phyloP scores from a whole-genome alignment of 2,888 invertebrate genomes.

The Synanthedon vespiformis region DNA sequence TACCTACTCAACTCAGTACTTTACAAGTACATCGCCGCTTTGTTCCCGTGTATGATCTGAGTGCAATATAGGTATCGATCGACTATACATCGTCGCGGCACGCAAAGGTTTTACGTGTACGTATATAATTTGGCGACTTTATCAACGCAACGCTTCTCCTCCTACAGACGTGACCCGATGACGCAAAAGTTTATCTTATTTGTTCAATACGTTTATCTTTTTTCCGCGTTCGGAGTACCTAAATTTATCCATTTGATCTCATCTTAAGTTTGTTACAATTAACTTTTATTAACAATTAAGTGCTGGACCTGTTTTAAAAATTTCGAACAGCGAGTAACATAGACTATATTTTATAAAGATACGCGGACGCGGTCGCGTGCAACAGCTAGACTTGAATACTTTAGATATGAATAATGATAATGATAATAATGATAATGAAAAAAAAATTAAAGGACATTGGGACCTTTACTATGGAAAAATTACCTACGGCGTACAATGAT shows the following conservation, averaged over 20 bases:
- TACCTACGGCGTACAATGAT: too few species aligned
- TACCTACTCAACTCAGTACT: conserved; percentile 12
- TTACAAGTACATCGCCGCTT: conserved; percentile 19
- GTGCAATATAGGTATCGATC: background rate
- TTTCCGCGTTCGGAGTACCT: background rate
- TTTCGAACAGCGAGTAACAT: too few species aligned
- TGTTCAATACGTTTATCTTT: background rate
- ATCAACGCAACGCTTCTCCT: conserved; percentile 7
- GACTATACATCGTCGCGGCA: background rate
- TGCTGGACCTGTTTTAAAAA: too few species aligned
- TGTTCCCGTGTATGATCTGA: conserved; percentile 39
- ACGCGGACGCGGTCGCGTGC: too few species aligned
- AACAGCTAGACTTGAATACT: too few species aligned
- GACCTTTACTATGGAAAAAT: too few species aligned
- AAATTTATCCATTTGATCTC: background rate
- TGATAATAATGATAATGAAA: too few species aligned
- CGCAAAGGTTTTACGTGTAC: background rate
- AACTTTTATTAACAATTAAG: too few species aligned
- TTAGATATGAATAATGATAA: too few species aligned
- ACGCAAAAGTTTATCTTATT: conserved; percentile 17
- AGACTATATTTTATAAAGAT: too few species aligned
- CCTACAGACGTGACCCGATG: conserved; percentile 22
- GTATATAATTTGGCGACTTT: conserved; percentile 4
- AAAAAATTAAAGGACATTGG: too few species aligned
- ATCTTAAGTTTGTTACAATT: background rate